These are phyloP conservation scores for Drosophila imparisetae DNA, from an alignment of 2,888 invertebrate genomes.

Conservation along the genomic window DNA sequence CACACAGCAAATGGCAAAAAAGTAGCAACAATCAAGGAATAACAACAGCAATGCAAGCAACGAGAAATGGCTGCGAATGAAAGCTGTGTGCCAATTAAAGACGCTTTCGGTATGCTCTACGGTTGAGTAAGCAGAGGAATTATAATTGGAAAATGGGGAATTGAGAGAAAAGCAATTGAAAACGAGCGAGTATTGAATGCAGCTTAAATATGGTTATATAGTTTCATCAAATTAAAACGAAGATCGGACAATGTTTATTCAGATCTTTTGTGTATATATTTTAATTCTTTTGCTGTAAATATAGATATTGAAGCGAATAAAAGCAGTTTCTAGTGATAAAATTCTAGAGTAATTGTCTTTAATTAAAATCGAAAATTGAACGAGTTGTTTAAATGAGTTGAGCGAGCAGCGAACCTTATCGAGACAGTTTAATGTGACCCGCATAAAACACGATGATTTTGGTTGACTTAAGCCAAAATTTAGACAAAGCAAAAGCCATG, in stretches of 20 bases:
- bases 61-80: slow-evolving; percentile 26
- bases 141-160: slow-evolving; percentile 2
- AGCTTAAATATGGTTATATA: background rate
- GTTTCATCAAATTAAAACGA: background rate
- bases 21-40: slow-evolving; percentile 48
- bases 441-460: slow-evolving; percentile 5
- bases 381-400: background rate
- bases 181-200: background rate
- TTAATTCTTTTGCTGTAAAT: too few relatives aligned
- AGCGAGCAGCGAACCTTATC: background rate
- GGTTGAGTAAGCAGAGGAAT: slow-evolving; percentile 10
- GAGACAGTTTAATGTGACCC: background rate
- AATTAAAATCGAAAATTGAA: slow-evolving; percentile 3
- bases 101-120: slow-evolving; percentile 33
- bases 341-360: background rate
- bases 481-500: background rate
- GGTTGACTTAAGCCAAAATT: slow-evolving; percentile 2
- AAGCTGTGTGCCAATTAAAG: slow-evolving; percentile 30
- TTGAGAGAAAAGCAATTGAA: background rate
- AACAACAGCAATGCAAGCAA: slow-evolving; percentile 33
- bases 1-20: slow-evolving; percentile 30
- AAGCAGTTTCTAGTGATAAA: background rate
- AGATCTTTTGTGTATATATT: background rate
- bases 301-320: background rate
- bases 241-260: background rate